phyloP scores from a whole-genome alignment of 1,140 invertebrate genomes.

The Cyrtorhinus lividipennis region DNA sequence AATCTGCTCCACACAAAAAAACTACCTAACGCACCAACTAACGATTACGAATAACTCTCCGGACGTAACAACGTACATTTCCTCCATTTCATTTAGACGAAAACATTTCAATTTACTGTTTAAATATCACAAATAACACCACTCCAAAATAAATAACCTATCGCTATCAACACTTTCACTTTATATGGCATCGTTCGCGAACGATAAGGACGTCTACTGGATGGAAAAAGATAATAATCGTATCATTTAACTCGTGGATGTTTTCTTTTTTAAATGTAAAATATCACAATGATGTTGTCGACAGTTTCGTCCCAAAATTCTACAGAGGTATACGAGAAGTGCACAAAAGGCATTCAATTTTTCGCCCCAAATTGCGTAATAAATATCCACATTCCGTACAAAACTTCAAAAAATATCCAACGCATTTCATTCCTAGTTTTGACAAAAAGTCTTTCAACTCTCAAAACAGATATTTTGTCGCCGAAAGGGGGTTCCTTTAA shows the following conservation, averaged over 20 bases:
- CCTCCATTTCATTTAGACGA: too few species aligned
- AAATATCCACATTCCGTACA: background rate
- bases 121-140: constrained; percentile 8
- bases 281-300: background rate
- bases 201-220: background rate
- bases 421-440: background rate
- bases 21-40: too few species aligned
- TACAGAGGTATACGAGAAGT: background rate
- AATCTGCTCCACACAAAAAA: too few species aligned
- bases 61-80: too few species aligned
- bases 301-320: background rate
- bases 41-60: too few species aligned
- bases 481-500: too few species aligned
- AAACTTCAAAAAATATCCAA: background rate
- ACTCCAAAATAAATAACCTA: background rate
- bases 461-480: too few species aligned
- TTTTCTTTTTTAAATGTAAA: background rate
- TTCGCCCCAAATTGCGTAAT: background rate
- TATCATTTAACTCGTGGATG: background rate
- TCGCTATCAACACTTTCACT: background rate
- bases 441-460: background rate
- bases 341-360: background rate
- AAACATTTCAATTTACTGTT: too few species aligned
- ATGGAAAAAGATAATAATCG: background rate
- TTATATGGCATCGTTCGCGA: background rate